Evolutionary conservation across 2,888 invertebrate genomes (phyloP).

Genomic region (Latheticus oryzae): DNA sequence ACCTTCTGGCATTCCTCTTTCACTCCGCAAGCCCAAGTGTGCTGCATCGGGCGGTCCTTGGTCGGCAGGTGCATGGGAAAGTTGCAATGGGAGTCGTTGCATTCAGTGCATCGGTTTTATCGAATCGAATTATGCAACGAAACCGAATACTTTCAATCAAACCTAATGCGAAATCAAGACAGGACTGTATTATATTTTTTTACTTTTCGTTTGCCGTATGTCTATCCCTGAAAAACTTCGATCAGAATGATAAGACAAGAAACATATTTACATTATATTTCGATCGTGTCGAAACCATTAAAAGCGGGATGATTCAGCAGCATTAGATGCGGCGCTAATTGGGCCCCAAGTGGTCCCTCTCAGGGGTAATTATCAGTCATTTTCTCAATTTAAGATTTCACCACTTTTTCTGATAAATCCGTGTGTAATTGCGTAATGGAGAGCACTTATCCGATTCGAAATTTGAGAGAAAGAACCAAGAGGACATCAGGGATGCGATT

Average conservation of each 20-base stretch:
- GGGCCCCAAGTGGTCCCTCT: conserved; percentile 55
- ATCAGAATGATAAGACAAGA: conserved; percentile 22
- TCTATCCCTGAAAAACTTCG: not conserved
- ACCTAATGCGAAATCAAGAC: conserved; percentile 13
- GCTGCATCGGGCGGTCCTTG: conserved; percentile 12
- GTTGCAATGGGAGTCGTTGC: conserved; percentile 30
- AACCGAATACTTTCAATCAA: conserved; percentile 8
- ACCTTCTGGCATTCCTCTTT: conserved; percentile 14
- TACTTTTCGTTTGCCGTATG: conserved; percentile 7
- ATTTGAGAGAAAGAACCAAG: conserved; percentile 4
- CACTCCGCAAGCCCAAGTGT: not conserved
- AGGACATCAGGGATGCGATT: conserved; percentile 4
- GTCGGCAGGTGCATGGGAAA: conserved; percentile 36
- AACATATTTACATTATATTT: conserved; percentile 28
- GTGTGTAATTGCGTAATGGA: conserved; percentile 35
- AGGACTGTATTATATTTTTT: conserved; percentile 3
- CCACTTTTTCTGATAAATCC: conserved; percentile 48
- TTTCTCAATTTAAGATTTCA: conserved; percentile 58
- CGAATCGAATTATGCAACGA: conserved; percentile 32
- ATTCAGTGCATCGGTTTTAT: conserved; percentile 19
- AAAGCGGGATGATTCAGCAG: conserved; percentile 56
- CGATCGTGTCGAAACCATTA: conserved; percentile 31
- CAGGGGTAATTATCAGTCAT: conserved; percentile 57
- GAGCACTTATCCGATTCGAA: conserved; percentile 24
- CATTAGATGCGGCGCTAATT: conserved; percentile 56